Base-by-base conservation (phyloP, 2,888 invertebrate species). In the Eremobia ochroleuca region DNA sequence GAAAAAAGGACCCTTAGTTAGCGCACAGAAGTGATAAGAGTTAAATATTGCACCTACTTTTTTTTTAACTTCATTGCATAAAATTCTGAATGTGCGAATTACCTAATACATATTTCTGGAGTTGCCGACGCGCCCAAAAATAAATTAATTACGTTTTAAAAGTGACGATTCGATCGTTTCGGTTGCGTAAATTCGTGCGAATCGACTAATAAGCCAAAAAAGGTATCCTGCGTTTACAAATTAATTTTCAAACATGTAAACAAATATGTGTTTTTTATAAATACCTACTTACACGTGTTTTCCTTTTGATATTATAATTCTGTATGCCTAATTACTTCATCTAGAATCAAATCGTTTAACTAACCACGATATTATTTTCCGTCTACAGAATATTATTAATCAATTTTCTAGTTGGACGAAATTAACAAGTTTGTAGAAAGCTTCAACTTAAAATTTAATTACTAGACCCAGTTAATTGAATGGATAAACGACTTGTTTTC, bases 331-430 rank as follows among this genome's bases (percentile, higher is more conserved):
- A 71, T 66, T 52, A 73, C 52, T 49, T 67, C 3, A 79, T 68
- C 28, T 46, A 40, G 43, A 69, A 77, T 69, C 31, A 55, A 70
- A 83, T 83, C 59, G 65, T 83, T 55, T 55, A 80, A 77, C 55
- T 40, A 83, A 80, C 65, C 69, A 58, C 70, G 66, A 46, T 61
- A 78, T 78, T 58, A 78, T 66, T 81, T 83, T 66, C 65, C n/a
- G 46, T 83, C 55, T 40, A 70, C 61, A 76, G 52, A 77, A 11
- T 62, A 82, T 67, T 76, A 77, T 55, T 55, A 66, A 77, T 83
- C 46, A 82, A 82, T 82, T 79, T 76, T 79, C 37, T 70, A 70
- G 65, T 70, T 66, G 37, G 52, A 83, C 61, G 37, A 78, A 77
- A 80, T 69, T 83, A 83, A 70, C 78, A 67, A 83, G 66, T 70